Evolutionary conservation across 37 sponge, comb jelly and placozoan genomes (phyloP).

Genomic region (Cladorhizidae sp.): DNA sequence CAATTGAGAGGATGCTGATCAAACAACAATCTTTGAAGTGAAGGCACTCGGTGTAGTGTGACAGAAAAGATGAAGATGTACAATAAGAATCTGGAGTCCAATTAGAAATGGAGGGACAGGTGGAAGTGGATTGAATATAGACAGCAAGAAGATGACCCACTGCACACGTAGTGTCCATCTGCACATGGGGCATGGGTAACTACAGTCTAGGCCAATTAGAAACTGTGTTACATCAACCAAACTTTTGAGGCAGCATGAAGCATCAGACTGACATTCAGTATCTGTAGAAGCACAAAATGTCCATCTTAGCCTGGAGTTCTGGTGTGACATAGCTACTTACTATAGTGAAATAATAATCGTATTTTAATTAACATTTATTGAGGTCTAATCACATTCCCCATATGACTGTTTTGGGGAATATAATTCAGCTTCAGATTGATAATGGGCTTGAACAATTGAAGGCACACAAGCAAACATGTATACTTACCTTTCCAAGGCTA

Average conservation of each 20-base stretch:
- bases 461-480: conserved; percentile 13
- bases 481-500: conserved; percentile 29
- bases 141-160: conserved; percentile 1
- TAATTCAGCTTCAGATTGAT: conserved; percentile 37
- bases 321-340: background rate
- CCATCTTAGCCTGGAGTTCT: background rate
- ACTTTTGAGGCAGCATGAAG: conserved; percentile 29
- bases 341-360: conserved; percentile 20
- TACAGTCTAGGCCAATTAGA: conserved; percentile 11
- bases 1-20: too few species aligned
- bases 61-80: conserved; percentile 40
- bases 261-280: conserved; percentile 30
- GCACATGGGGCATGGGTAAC: conserved; percentile 47
- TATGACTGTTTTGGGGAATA: conserved; percentile 26
- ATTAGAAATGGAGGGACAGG: conserved; percentile 25
- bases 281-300: conserved; percentile 7
- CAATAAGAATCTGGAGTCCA: conserved; percentile 41
- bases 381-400: conserved; percentile 35
- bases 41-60: too few species aligned
- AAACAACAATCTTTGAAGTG: too few species aligned
- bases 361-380: conserved; percentile 10
- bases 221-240: conserved; percentile 31
- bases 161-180: conserved; percentile 4
- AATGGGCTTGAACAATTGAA: conserved; percentile 29
- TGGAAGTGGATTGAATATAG: conserved; percentile 15